Evolutionary conservation across 2,888 invertebrate species (phyloP), one percentile per base, ranked within the genome.

Genomic region (Drosophila formosana): DNA sequence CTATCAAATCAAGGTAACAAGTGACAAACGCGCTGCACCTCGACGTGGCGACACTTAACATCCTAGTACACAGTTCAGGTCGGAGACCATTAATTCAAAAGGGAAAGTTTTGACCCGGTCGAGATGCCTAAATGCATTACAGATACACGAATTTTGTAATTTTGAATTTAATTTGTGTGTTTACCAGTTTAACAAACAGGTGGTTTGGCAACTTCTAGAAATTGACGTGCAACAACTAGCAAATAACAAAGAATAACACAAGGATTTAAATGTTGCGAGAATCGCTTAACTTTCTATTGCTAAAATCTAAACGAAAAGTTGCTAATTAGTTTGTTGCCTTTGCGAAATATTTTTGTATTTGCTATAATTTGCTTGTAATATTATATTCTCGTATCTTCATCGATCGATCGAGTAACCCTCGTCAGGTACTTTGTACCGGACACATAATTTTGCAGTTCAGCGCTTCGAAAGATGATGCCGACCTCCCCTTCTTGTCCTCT

Each of bases 1-100:
- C 83, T 83, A 89, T 83, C 83, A 83, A 89, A 88, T 86, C 89
- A 86, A 82, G 72, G 77, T 77, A 78, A 71, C 79, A 82, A 72
- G 67, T 72, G 71, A 86, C 76, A 69, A 75, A 66, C 65, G 82
- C 60, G 58, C 49, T 60, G 57, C 64, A 64, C 55, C 68, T 43
- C 45, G 50, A 77, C 68, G 66, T 66, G 72, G 69, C 62, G 58
- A 49, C 30, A 32, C 55, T 41, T 49, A 37, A 37, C 49, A 9
- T 46, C 45, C 5, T 7, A 28, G 3, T 23, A 37, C 26, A 46
- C 7, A 26, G 45, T 45, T 18, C 18, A 18, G 18, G 18, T 1
- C 18, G 2, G 18, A 18, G 18, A 18, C 18, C 1, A 1, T 18
- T 18, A 56, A 56, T 45, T 28, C 32, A 46, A 23, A 46, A 45